Percentiles rank a stretch among this genome's conserved stretches.
phyloP scores from a whole-genome alignment of 92 coral and sea anemone species.

The Bergia puertoricense region DNA sequence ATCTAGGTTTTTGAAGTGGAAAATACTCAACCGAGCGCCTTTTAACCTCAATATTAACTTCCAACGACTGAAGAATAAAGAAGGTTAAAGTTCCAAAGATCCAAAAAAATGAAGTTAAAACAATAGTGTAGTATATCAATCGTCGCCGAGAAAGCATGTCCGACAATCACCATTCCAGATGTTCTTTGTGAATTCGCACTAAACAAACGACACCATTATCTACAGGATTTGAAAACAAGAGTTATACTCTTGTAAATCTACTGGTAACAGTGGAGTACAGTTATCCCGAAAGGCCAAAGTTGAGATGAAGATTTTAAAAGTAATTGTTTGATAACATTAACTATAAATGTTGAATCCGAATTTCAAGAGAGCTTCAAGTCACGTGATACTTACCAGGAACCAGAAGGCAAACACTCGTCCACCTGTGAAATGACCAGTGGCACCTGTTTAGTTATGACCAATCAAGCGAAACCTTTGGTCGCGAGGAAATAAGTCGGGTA shows the following conservation, averaged over 20 bases:
- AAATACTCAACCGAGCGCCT: slow-evolving; percentile 65
- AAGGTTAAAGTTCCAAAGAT: slow-evolving; percentile 89
- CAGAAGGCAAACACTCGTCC: background rate
- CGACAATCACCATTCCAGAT: slow-evolving; percentile 1
- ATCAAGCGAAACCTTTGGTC: background rate
- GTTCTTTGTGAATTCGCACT: background rate
- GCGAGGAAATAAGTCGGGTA: background rate
- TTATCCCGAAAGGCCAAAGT: slow-evolving; percentile 5
- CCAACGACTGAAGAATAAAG: slow-evolving; percentile 82
- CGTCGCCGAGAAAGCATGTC: slow-evolving; percentile 79
- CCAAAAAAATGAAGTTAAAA: slow-evolving; percentile 87
- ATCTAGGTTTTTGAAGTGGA: slow-evolving; percentile 64
- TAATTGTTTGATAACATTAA: slow-evolving; percentile 20
- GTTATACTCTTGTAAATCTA: background rate
- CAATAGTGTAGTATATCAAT: slow-evolving; percentile 79
- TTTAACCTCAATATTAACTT: slow-evolving; percentile 82
- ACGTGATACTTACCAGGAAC: slow-evolving; percentile 27
- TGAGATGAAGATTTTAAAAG: background rate
- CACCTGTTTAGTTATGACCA: background rate
- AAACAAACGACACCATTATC: background rate
- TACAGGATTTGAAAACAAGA: background rate
- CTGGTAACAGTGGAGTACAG: background rate
- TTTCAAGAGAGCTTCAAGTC: slow-evolving; percentile 9
- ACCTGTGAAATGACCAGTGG: background rate
- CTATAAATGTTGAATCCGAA: slow-evolving; percentile 2